Base-by-base conservation (phyloP, 2,113 vertebrate species). In the Cyanoderma ruficeps region DNA sequence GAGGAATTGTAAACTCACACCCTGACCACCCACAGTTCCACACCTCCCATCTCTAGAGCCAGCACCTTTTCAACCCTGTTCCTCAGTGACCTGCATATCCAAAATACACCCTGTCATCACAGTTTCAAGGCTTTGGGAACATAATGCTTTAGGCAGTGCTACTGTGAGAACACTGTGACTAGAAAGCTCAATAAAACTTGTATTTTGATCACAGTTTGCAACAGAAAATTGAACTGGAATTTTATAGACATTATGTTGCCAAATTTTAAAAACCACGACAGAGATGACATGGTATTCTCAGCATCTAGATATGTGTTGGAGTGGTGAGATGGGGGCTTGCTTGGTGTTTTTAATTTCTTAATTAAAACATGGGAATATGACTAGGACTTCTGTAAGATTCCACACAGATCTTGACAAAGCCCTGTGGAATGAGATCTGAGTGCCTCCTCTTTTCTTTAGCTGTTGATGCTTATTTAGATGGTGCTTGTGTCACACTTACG, bases 211-310 rank as follows among this genome's bases (percentile, higher is more conserved):
- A 68, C 4, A 57, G n/a, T 52, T 77, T 69, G 19, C 46, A 69
- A 56, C 10, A 24, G 7, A 35, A 60, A 89, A 70, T 30, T n/a
- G 39, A 89, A 47, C 6, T 24, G 41, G 16, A 67, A 13, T 76
- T 92, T n/a, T 15, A n/a, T 2, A 94, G 23, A 35, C 4, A 3
- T 47, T 41, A 28, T 11, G 14, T 10, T 55, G 17, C 52, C 27
- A 23, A 71, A 46, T 68, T 68, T 33, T 50, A 39, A 63, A 46
- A 88, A 41, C 13, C 4, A 17, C 35, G 39, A 64, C 33, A 50
- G 16, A 49, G 13, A 10, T 44, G 11, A 33, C 31, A 47, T 0
- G 3, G 19, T 37, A 7, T 68, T 75, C 15, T 49, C 1, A 1
- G 52, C 63, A 17, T 41, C 3, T 28, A 63, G 17, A 63, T 53